These are phyloP conservation scores for Halcyon chelicuti DNA, from an alignment of 2,797 vertebrate species.

Conservation along the genomic window DNA sequence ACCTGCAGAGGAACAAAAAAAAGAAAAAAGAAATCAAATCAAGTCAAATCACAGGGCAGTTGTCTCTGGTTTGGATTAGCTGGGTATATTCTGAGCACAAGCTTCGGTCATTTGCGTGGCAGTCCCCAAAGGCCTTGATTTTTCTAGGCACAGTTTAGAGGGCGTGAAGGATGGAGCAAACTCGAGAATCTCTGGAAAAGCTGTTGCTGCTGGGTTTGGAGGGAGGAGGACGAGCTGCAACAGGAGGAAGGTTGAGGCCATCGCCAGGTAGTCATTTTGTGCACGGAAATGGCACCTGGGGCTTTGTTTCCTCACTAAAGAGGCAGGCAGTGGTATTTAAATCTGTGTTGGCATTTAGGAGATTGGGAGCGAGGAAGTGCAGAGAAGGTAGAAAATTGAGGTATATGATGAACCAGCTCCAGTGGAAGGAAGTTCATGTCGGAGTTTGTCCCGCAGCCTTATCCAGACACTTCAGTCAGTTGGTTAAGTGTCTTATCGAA, in stretches of 20 bases:
- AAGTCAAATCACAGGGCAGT: background rate
- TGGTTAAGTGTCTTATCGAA: background rate
- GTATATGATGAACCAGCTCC: background rate
- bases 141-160: background rate
- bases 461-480: background rate
- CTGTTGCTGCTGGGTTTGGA: background rate
- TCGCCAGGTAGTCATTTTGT: background rate
- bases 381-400: background rate
- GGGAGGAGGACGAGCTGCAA: background rate
- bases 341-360: background rate
- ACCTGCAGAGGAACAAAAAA: background rate
- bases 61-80: background rate
- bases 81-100: background rate
- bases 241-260: background rate
- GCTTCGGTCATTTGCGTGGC: fast-evolving
- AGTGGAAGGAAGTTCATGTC: background rate
- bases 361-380: background rate
- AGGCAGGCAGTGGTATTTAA: background rate
- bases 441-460: background rate
- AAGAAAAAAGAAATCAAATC: background rate
- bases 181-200: background rate
- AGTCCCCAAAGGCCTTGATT: background rate
- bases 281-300: background rate
- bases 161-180: background rate
- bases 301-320: background rate